Evolutionary conservation across 2,113 vertebrate species (phyloP), one percentile per base, ranked within the genome.

Genomic region (Lampris megalopsis): DNA sequence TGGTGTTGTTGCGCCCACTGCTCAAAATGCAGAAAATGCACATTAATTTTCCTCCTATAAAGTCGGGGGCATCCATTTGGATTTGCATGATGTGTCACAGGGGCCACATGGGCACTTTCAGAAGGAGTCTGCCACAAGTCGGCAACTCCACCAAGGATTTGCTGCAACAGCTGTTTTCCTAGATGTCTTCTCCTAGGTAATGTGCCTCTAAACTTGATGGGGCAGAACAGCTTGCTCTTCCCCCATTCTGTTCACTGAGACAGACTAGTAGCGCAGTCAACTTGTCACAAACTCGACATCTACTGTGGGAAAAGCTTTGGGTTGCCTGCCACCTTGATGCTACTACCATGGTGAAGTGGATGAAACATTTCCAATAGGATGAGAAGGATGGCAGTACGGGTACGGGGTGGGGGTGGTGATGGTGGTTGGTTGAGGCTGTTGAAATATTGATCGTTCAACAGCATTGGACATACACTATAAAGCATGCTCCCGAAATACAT

Each of bases 121-220:
- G 73, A 77, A 77, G 78, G 80, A 81, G 79, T 71, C 79, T 50
- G 64, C 48, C 68, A 80, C 69, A 54, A 63, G 83, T 86, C 71
- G 54, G 74, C 70, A 68, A 72, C 70, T 76, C 71, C 80, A 86
- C 63, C 58, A 66, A 71, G 57, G 79, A 78, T 63, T 24, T 73
- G 63, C 85, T 71, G 77, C 77, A 85, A 75, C 91, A 93, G 89
- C 90, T 93, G 92, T 85, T 85, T 84, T 66, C 77, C 71, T 87
- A 79, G 36, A 74, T 69, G 77, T 86, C 78, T 72, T 41, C 80
- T 87, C 68, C 54, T 64, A 76, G 76, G 88, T 90, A 89, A 89
- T 90, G 73, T 80, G 69, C 78, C 71, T 90, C 81, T 85, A 88
- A 89, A 90, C 75, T 82, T 86, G 84, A 92, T 91, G 84, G 82